Conservation (phyloP, 2,888 invertebrate species). For the Mayetiola destructor region DNA sequence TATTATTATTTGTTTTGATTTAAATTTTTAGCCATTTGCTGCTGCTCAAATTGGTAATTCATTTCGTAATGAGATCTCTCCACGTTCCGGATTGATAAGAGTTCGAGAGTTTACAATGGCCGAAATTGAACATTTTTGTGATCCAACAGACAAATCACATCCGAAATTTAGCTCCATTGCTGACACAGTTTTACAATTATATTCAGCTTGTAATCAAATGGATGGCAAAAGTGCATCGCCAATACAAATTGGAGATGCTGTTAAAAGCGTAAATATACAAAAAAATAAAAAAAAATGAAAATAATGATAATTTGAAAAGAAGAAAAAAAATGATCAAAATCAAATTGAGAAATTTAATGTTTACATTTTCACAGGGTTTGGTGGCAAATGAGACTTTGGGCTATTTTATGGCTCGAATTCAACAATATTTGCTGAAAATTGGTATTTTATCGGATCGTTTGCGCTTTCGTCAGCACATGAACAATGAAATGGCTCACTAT, state of each 20-base stretch:
- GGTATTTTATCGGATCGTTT: conserved; percentile 77
- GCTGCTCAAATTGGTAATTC: conserved; percentile 95
- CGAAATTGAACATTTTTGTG: conserved; percentile 99
- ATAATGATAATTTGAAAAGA: not conserved
- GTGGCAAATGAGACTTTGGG: conserved; percentile 96
- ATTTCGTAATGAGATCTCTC: conserved; percentile 98
- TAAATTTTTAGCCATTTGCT: conserved; percentile 96
- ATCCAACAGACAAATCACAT: conserved; percentile 74
- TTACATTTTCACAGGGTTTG: conserved; percentile 42
- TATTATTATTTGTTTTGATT: too few species aligned
- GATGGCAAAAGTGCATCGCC: conserved; percentile 77
- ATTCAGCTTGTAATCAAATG: conserved; percentile 95
- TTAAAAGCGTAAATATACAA: conserved; percentile 36
- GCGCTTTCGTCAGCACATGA: conserved; percentile 95
- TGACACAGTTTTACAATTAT: conserved; percentile 63
- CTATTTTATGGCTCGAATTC: conserved; percentile 94
- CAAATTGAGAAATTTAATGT: not conserved
- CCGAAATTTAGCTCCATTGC: conserved; percentile 72
- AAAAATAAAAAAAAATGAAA: too few species aligned
- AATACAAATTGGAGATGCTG: conserved; percentile 76
- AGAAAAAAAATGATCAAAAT: not conserved
- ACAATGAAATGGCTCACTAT: conserved; percentile 99
- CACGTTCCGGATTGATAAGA: conserved; percentile 84
- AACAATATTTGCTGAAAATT: conserved; percentile 70
- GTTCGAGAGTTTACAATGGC: conserved; percentile 99